Base-by-base conservation (phyloP, 2,888 invertebrate genomes). In the Zygogramma bicolorata region DNA sequence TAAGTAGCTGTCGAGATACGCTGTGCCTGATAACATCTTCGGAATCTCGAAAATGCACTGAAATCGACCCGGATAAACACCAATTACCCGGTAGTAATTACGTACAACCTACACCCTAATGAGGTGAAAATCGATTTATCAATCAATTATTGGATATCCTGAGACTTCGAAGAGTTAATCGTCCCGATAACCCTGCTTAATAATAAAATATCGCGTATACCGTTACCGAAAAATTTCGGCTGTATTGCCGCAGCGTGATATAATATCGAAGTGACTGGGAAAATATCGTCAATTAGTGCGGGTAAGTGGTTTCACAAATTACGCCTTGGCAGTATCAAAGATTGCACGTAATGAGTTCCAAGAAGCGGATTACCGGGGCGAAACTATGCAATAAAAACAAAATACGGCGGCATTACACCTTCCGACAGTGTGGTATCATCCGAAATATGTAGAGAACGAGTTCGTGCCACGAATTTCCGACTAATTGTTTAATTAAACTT, bases 381-480 rank as follows among this genome's bases (percentile, higher is more conserved):
- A 63, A 63, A 63, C 46, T 27, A 63, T 63, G 46, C 40, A 46
- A 63, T 46, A 63, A 63, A 29, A 46, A 46, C 63, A 31, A 63
- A 63, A 46, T 63, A 63, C 10, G 63, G 31, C 31, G 18, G 49
- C 40, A 53, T 53, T 53, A 53, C 53, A 29, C 46, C 63, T 63
- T 29, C 29, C 61, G 61, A 38, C 38, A 61, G 25, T 40, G 38
- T 22, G 61, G 61, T 40, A 20, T 38, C 27, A 38, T 61, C 34
- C 34, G 13, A 63, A 63, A 40, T 63, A 63, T 49, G 18, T n/a
- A 46, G 15, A 20, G 63, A 63, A 63, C 29, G 46, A 53, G 53
- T 25, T 53, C 53, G 25, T 27, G 27, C 8, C 53, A 13, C 53
- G 27, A 53, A 53, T 53, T 53, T 27, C 53, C 53, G 22, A 27